Percentiles rank a stretch among this genome's conserved stretches.
Conservation (phyloP, 2,797 vertebrate species). For the Sylvilagus floridanus region DNA sequence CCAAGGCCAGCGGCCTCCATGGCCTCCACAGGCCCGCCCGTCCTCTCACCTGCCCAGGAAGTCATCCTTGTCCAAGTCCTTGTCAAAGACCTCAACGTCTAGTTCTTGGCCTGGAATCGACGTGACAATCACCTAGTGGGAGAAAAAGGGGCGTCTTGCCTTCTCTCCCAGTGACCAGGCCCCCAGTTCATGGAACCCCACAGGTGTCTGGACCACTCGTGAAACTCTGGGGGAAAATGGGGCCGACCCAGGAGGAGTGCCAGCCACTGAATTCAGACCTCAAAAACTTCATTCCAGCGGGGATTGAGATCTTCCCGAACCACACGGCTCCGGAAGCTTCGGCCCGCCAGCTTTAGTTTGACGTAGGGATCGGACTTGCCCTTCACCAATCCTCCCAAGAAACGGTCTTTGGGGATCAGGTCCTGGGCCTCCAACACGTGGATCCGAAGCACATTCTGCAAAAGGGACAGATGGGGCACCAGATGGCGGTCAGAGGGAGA, state of each 20-base stretch:
- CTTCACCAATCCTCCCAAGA: conserved; percentile 94
- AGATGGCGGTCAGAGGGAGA: background rate
- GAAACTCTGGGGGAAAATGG: background rate
- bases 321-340: conserved; percentile 92
- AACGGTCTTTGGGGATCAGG: conserved; percentile 95
- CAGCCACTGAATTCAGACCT: conserved; percentile 86
- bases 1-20: background rate
- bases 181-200: background rate
- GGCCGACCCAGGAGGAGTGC: background rate
- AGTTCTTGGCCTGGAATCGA: conserved; percentile 95
- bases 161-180: background rate
- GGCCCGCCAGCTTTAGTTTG: conserved; percentile 92
- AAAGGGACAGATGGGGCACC: background rate
- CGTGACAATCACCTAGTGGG: conserved; percentile 91
- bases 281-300: conserved; percentile 95
- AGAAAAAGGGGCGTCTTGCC: background rate
- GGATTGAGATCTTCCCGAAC: conserved; percentile 96
- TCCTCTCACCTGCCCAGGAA: conserved; percentile 93
- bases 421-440: conserved; percentile 93
- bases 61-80: conserved; percentile 96
- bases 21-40: background rate
- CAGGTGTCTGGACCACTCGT: background rate
- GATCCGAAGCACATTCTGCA: conserved; percentile 94
- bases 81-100: conserved; percentile 95
- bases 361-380: conserved; percentile 97